These are phyloP conservation scores for Drosophila hydei DNA, from an alignment of 1,140 invertebrate genomes.

Conservation along the genomic window DNA sequence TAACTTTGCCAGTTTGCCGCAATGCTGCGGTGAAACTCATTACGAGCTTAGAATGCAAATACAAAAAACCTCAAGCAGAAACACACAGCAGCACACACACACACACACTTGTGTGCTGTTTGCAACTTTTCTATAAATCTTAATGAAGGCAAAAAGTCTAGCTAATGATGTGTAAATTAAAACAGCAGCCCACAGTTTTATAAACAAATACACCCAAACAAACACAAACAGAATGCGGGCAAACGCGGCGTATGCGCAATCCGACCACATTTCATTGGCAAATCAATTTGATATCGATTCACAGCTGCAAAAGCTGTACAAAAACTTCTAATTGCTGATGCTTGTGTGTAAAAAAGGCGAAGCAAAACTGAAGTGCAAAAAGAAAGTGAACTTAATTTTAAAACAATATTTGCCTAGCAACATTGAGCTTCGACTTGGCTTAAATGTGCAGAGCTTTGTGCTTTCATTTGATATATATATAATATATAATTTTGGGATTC, in stretches of 20 bases:
- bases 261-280: conserved; percentile 13
- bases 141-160: conserved; percentile 65
- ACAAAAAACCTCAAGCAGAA: conserved; percentile 59
- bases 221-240: conserved; percentile 19
- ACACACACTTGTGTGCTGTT: conserved; percentile 8
- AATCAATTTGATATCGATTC: conserved; percentile 16
- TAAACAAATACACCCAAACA: conserved; percentile 33
- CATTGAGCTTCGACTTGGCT: too few species aligned
- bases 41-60: conserved; percentile 81
- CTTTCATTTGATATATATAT: too few species aligned
- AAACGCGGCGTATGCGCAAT: conserved; percentile 39
- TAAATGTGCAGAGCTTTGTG: too few species aligned
- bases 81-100: conserved; percentile 16
- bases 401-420: too few species aligned
- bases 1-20: conserved; percentile 74
- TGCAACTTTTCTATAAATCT: conserved; percentile 71
- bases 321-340: conserved; percentile 4
- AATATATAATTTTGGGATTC: too few species aligned
- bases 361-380: neutral
- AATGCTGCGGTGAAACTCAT: conserved; percentile 79
- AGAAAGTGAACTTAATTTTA: neutral
- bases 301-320: neutral
- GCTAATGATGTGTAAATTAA: conserved; percentile 77
- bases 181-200: conserved; percentile 41
- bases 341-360: too few species aligned